A percentile compares a stretch with the other conserved stretches of the same genome.
phyloP scores from a whole-genome alignment of 2,797 vertebrate species.

The Staurois parvus region DNA sequence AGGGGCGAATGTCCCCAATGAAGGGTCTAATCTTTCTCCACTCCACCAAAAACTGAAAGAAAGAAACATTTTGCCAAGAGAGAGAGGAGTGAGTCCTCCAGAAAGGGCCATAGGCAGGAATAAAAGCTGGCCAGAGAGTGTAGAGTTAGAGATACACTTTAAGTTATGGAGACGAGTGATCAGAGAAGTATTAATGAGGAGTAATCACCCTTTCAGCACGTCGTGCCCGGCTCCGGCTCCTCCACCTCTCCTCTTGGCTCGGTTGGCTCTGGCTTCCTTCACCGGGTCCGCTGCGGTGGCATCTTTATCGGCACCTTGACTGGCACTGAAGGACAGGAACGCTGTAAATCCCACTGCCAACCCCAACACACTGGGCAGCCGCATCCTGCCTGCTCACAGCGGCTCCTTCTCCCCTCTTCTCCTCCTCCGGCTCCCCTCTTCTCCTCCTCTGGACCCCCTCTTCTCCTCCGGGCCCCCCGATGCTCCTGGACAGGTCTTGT shows the following conservation, averaged over 20 bases:
- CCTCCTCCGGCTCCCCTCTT: conserved; percentile 62
- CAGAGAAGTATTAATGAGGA: neutral
- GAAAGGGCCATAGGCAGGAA: too few relatives aligned
- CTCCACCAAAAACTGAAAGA: too few relatives aligned
- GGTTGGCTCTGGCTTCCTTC: conserved; percentile 84
- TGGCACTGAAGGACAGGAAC: conserved; percentile 77
- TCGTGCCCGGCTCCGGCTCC: conserved; percentile 80
- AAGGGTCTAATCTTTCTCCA: too few relatives aligned
- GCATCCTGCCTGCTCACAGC: conserved; percentile 65
- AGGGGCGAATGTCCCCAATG: too few relatives aligned
- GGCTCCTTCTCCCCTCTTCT: conserved; percentile 49
- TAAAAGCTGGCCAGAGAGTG: too few relatives aligned
- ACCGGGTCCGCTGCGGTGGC: conserved; percentile 72
- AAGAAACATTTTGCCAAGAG: too few relatives aligned
- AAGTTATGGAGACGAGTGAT: too few relatives aligned
- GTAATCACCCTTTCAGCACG: conserved; percentile 90
- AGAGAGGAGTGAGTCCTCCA: too few relatives aligned
- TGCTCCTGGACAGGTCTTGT: conserved; percentile 51
- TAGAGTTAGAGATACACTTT: too few relatives aligned
- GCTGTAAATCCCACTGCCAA: conserved; percentile 82
- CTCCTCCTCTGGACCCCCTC: conserved; percentile 20
- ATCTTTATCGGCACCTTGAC: conserved; percentile 75
- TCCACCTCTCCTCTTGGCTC: conserved; percentile 87
- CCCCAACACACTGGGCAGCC: conserved; percentile 80
- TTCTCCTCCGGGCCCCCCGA: conserved; percentile 63